Evolutionary conservation across 2,113 vertebrate genomes (phyloP).

Genomic region (Chionodraco myersi): DNA sequence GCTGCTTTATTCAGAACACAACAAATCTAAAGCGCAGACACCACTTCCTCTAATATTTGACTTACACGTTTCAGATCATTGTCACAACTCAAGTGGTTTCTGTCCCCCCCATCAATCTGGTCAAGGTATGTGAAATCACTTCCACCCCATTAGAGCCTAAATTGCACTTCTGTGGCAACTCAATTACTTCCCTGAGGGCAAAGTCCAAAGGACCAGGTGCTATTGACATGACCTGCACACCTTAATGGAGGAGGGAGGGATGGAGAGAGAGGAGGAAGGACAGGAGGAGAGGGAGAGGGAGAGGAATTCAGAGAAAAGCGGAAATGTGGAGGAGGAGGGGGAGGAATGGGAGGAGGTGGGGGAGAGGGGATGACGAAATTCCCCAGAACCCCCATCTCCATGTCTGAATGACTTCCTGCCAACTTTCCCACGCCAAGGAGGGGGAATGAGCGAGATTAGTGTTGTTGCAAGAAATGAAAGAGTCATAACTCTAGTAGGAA

Average conservation of each 20-base stretch:
- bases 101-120: not conserved
- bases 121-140: slow-evolving; percentile 30
- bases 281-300: not conserved
- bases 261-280: not conserved
- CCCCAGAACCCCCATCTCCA: slow-evolving; percentile 51
- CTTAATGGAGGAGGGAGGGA: not conserved
- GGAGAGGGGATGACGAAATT: slow-evolving; percentile 52
- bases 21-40: not conserved
- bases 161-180: slow-evolving; percentile 12
- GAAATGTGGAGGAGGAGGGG: slow-evolving; percentile 6
- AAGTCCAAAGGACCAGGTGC: slow-evolving; percentile 34
- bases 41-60: not conserved
- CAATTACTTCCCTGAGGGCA: slow-evolving; percentile 30
- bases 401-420: slow-evolving; percentile 75
- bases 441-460: slow-evolving; percentile 43
- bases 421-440: slow-evolving; percentile 67
- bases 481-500: slow-evolving; percentile 35
- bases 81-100: slow-evolving; percentile 4
- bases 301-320: not conserved
- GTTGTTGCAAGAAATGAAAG: slow-evolving; percentile 54
- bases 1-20: no score
- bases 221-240: slow-evolving; percentile 21
- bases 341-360: not conserved
- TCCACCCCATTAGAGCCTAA: slow-evolving; percentile 17
- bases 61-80: slow-evolving; percentile 4